phyloP scores from a whole-genome alignment of 2,113 vertebrate species.

The Eira barbara region DNA sequence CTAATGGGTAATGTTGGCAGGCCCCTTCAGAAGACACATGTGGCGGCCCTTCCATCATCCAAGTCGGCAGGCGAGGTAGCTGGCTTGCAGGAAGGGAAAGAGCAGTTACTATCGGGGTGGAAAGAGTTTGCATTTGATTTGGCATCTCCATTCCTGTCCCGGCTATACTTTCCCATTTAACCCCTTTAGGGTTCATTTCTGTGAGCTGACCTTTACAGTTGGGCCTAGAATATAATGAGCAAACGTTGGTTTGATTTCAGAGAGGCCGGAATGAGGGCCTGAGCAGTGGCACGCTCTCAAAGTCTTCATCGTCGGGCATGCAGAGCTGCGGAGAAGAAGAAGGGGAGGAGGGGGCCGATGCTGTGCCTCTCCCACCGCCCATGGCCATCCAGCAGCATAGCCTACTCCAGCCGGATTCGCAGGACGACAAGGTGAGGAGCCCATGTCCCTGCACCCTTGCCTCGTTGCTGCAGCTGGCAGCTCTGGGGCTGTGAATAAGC shows the following conservation, averaged over 20 bases:
- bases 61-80: neutral
- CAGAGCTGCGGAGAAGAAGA: constrained; percentile 99
- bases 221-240: neutral
- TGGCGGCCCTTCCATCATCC: neutral
- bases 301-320: constrained; percentile 99
- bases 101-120: rapidly evolving
- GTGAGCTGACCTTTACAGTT: rapidly evolving
- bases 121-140: neutral
- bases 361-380: constrained; percentile 95
- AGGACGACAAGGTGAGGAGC: constrained; percentile 95
- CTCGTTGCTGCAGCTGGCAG: rapidly evolving
- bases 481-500: neutral
- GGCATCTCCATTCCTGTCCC: neutral
- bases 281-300: constrained; percentile 97
- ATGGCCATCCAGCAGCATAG: constrained; percentile 99
- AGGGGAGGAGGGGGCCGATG: constrained; percentile 95
- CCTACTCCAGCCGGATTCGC: constrained; percentile 95
- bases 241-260: constrained; percentile 79
- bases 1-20: rapidly evolving
- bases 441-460: rapidly evolving
- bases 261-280: constrained; percentile 96
- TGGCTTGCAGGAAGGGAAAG: neutral
- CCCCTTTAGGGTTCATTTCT: neutral
- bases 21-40: neutral
- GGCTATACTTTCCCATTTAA: neutral